Conservation (phyloP, 2,113 vertebrate species). For the Hyperopisus bebe region DNA sequence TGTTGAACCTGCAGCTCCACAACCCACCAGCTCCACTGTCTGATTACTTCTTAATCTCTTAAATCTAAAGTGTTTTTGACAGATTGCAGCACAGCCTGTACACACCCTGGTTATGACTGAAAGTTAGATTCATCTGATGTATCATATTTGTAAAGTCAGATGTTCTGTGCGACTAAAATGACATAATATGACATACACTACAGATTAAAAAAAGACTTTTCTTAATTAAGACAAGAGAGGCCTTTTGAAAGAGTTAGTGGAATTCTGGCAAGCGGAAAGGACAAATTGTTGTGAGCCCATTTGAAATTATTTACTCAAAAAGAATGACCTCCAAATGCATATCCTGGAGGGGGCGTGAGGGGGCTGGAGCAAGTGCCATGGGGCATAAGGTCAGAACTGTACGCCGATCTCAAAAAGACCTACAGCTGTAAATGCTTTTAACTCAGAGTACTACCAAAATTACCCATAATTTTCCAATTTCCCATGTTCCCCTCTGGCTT, state of each 20-base stretch:
- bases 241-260: background rate
- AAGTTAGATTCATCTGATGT: background rate
- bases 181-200: background rate
- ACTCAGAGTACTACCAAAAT: background rate
- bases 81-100: background rate
- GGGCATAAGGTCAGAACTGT: background rate
- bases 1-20: background rate
- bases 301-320: background rate
- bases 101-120: background rate
- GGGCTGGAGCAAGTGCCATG: background rate
- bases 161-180: background rate
- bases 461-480: background rate
- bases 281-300: background rate
- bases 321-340: background rate
- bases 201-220: background rate
- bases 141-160: background rate
- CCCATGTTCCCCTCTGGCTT: background rate
- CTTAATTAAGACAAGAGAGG: background rate
- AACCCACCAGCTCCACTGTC: background rate
- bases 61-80: background rate
- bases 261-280: background rate
- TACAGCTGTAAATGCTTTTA: background rate
- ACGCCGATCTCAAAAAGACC: background rate
- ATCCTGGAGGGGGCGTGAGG: background rate
- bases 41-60: background rate